Percentiles rank a stretch among this genome's conserved stretches.
phyloP scores from a whole-genome alignment of 2,888 invertebrate species.

The Zygaena filipendulae region DNA sequence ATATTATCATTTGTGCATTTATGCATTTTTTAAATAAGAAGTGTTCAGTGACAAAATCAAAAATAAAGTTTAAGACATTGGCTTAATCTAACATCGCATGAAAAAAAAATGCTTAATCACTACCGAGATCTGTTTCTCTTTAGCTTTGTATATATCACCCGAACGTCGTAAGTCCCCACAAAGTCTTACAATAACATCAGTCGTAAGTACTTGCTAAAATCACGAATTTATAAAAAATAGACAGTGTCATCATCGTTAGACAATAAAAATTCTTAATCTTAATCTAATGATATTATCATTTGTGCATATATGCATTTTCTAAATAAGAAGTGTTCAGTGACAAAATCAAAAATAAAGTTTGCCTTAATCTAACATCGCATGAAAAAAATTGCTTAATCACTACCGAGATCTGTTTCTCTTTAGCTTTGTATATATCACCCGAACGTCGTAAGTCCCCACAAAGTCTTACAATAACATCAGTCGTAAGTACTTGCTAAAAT shows the following conservation, averaged over 20 bases:
- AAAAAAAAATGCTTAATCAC: slow-evolving; percentile 1
- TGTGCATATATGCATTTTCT: background rate
- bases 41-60: background rate
- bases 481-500: too few relatives aligned
- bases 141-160: background rate
- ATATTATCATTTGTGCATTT: background rate
- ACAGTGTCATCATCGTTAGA: background rate
- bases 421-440: too few relatives aligned
- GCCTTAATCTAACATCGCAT: slow-evolving; percentile 1
- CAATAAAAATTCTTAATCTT: background rate
- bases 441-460: too few relatives aligned
- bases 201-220: too few relatives aligned
- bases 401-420: slow-evolving; percentile 1
- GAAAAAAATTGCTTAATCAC: slow-evolving; percentile 1
- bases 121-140: slow-evolving; percentile 1
- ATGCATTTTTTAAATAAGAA: background rate
- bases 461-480: too few relatives aligned
- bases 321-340: background rate
- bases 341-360: background rate
- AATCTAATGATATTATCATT: slow-evolving; percentile 1
- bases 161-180: background rate
- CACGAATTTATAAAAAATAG: too few relatives aligned
- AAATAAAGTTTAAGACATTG: background rate
- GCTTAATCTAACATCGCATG: slow-evolving; percentile 1
- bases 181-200: too few relatives aligned